These are phyloP conservation scores for Lagria hirta DNA, from an alignment of 2,888 invertebrate species.

Conservation along the genomic window DNA sequence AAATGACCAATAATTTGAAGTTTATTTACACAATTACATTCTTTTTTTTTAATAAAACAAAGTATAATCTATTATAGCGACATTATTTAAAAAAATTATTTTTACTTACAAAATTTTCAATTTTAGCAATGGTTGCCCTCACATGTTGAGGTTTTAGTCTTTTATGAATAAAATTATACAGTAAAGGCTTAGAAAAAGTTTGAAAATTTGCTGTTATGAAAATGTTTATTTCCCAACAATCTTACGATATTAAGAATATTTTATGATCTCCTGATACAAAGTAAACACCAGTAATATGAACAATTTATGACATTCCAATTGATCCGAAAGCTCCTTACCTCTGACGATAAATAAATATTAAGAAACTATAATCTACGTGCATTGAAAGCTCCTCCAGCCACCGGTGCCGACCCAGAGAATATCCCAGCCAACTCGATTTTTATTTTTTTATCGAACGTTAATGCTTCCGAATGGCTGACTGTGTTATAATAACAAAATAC, in stretches of 20 bases:
- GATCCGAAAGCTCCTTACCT: slow-evolving; percentile 22
- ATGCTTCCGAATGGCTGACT: slow-evolving; percentile 30
- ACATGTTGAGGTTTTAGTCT: too few relatives aligned
- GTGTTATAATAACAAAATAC: slow-evolving; percentile 33
- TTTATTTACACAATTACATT: too few relatives aligned
- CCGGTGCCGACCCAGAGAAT: not conserved
- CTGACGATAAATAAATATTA: slow-evolving; percentile 22
- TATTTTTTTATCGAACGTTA: slow-evolving; percentile 28
- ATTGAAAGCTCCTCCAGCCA: slow-evolving; percentile 10
- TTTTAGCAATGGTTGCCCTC: too few relatives aligned
- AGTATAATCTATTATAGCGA: too few relatives aligned
- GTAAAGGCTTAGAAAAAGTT: too few relatives aligned
- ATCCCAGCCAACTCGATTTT: not conserved
- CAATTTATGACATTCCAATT: slow-evolving; percentile 21
- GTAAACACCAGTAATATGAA: slow-evolving; percentile 9
- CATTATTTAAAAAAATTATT: too few relatives aligned
- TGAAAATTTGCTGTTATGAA: too few relatives aligned
- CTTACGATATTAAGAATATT: slow-evolving; percentile 21
- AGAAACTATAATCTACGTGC: slow-evolving; percentile 17
- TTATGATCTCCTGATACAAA: slow-evolving; percentile 7
- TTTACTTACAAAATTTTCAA: too few relatives aligned
- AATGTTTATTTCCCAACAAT: too few relatives aligned
- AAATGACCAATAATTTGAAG: too few relatives aligned
- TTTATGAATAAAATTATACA: too few relatives aligned
- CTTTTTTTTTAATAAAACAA: too few relatives aligned